Evolutionary conservation across 2,888 invertebrate genomes (phyloP).

Genomic region (Chymomyza amoena): DNA sequence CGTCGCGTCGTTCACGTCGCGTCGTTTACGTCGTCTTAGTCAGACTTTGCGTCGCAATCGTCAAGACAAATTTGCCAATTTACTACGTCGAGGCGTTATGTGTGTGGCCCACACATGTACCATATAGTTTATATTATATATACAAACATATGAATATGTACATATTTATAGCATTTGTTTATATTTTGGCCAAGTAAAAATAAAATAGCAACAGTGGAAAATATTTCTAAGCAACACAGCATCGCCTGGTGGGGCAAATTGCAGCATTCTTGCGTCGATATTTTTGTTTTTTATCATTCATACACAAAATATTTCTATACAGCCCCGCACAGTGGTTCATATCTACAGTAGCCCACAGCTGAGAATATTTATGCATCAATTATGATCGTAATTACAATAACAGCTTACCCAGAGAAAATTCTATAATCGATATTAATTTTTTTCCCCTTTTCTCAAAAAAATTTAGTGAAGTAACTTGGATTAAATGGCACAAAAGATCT

Average conservation of each 20-base stretch:
- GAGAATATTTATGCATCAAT: no score
- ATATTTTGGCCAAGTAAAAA: conserved; percentile 58
- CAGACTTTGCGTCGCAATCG: conserved; percentile 1
- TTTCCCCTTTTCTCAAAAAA: no score
- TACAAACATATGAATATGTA: neutral
- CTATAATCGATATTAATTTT: no score
- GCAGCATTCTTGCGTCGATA: neutral
- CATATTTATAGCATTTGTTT: conserved; percentile 69
- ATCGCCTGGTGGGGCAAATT: neutral
- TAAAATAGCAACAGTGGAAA: conserved; percentile 23
- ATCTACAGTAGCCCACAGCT: no score
- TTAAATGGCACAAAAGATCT: no score
- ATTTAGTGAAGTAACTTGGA: no score
- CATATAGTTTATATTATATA: no score
- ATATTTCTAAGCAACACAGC: neutral
- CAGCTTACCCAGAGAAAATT: no score
- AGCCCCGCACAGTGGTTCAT: neutral
- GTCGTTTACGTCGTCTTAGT: conserved; percentile 21
- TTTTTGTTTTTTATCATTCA: neutral
- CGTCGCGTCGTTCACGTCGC: no score
- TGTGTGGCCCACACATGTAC: conserved; percentile 17
- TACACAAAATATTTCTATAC: neutral
- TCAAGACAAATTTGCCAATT: conserved; percentile 18
- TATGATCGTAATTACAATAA: no score
- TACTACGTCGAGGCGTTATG: conserved; percentile 10